These are phyloP conservation scores for Myiagra hebetior DNA, from an alignment of 2,113 vertebrate genomes.

Conservation along the genomic window DNA sequence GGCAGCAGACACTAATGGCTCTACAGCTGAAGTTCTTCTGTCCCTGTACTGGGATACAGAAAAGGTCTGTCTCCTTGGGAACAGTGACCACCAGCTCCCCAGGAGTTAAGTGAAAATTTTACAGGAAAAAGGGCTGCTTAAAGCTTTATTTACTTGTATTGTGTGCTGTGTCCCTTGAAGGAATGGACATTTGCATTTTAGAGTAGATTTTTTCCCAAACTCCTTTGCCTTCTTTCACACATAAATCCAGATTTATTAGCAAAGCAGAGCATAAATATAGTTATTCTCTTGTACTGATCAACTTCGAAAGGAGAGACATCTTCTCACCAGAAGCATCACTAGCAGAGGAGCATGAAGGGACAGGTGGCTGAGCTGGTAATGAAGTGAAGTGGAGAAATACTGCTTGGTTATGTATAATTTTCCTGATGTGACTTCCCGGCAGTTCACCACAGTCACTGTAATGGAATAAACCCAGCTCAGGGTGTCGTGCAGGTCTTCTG, in stretches of 20 bases:
- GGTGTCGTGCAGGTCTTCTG: neutral
- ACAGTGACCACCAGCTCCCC: neutral
- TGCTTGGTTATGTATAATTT: neutral
- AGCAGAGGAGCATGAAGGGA: neutral
- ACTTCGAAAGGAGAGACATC: neutral
- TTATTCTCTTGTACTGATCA: neutral
- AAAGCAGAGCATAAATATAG: neutral
- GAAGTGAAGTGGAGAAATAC: neutral
- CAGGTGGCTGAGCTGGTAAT: neutral
- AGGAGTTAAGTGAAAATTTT: neutral
- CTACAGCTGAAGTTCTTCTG: neutral
- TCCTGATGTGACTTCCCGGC: neutral
- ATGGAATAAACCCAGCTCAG: neutral
- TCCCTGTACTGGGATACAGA: neutral
- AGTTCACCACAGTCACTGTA: neutral
- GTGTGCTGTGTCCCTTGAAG: neutral
- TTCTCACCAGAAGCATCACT: neutral
- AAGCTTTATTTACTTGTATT: neutral
- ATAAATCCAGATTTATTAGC: neutral
- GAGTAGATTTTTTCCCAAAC: neutral
- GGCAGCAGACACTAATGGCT: neutral
- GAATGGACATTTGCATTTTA: neutral
- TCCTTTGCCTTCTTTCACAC: neutral
- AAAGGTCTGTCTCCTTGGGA: neutral
- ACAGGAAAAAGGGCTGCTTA: neutral